Conservation (phyloP, 64 coral and sea anemone species). For the Catalaphyllia jardinei region DNA sequence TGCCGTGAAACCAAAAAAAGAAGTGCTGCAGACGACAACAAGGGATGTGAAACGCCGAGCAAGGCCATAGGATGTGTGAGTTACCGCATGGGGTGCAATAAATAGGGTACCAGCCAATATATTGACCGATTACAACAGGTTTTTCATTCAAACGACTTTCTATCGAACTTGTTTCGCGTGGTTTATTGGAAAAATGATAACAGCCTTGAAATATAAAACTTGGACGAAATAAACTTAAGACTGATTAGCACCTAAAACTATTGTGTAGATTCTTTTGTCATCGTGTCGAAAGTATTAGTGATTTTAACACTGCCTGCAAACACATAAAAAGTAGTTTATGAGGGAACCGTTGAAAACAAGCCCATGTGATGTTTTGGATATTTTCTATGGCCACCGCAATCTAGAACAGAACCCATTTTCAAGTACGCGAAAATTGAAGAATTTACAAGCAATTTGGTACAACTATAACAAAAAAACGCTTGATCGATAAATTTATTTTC, state of each 20-base stretch:
- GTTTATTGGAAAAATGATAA: not conserved
- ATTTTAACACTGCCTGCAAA: too few relatives aligned
- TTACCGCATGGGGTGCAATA: not conserved
- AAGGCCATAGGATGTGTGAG: not conserved
- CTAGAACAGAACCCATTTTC: too few relatives aligned
- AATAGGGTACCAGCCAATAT: not conserved
- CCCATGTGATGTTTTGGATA: too few relatives aligned
- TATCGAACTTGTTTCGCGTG: not conserved
- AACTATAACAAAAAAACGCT: too few relatives aligned
- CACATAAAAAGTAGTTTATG: too few relatives aligned
- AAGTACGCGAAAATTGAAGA: too few relatives aligned
- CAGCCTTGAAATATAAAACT: not conserved
- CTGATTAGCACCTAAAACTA: not conserved
- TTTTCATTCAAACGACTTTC: not conserved
- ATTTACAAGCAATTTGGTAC: too few relatives aligned
- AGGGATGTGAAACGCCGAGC: conserved; percentile 5
- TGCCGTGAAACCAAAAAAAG: not conserved
- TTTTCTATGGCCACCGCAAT: too few relatives aligned
- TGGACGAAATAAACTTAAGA: not conserved
- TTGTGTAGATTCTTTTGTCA: not conserved
- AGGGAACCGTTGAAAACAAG: too few relatives aligned
- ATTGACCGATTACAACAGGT: not conserved
- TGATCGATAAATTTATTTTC: not conserved
- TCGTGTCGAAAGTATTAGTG: too few relatives aligned
- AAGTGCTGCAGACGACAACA: not conserved